Evolutionary conservation across 2,113 vertebrate species (phyloP).

Genomic region (Mellivora capensis): DNA sequence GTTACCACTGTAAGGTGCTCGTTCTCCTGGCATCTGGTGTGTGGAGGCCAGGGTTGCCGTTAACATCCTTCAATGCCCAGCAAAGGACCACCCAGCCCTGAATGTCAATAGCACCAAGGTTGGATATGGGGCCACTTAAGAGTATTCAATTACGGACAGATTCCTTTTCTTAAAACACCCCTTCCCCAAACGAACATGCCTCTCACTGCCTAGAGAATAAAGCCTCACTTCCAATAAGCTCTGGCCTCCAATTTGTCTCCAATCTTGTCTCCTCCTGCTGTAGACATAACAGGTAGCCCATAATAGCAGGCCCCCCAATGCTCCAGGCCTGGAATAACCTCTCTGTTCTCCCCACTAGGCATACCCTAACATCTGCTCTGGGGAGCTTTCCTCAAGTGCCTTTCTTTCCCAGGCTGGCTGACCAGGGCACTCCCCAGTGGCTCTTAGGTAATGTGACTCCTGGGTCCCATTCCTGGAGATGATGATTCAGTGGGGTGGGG

Average conservation of each 20-base stretch:
- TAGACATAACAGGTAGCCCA: neutral
- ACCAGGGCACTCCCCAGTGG: neutral
- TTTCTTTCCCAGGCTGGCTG: neutral
- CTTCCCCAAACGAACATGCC: neutral
- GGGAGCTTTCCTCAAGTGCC: neutral
- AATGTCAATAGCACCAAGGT: neutral
- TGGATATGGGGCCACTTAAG: neutral
- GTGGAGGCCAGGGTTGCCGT: neutral
- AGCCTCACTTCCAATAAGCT: neutral
- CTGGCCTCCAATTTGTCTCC: neutral
- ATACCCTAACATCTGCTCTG: neutral
- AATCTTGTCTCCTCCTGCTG: neutral
- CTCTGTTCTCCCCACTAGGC: neutral
- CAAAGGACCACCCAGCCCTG: neutral
- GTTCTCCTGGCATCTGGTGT: neutral
- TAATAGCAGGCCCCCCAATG: neutral
- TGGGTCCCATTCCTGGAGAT: neutral
- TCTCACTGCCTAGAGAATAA: neutral
- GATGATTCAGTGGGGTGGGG: neutral
- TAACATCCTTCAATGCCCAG: neutral
- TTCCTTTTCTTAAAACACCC: neutral
- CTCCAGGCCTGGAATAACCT: neutral
- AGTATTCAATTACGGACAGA: neutral
- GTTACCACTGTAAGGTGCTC: neutral
- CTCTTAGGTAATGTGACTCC: neutral